Evolutionary conservation across 1,140 invertebrate genomes (phyloP).

Genomic region (Meloidogyne exigua): DNA sequence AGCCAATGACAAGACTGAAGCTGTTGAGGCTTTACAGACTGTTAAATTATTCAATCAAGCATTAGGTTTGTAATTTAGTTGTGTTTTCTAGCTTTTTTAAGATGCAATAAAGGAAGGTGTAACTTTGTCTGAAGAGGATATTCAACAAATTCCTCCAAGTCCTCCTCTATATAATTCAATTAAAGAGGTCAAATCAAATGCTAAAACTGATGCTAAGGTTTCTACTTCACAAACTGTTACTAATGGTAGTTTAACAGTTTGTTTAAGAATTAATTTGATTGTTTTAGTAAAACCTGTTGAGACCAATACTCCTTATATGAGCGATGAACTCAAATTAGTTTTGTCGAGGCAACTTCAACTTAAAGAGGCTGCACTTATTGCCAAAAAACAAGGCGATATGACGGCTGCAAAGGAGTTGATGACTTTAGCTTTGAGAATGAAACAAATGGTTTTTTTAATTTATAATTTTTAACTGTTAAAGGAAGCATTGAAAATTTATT

Average conservation of each 20-base stretch:
- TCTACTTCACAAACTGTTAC: neutral
- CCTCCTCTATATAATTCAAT: conserved; percentile 27
- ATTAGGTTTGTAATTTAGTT: neutral
- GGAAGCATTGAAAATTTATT: neutral
- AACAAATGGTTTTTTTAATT: conserved; percentile 12
- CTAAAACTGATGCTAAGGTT: neutral
- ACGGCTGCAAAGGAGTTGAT: conserved; percentile 9
- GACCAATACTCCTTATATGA: conserved; percentile 6
- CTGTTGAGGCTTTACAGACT: conserved; percentile 20
- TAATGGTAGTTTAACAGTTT: neutral
- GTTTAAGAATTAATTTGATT: neutral
- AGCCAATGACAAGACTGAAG: conserved; percentile 6
- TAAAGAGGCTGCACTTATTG: conserved; percentile 25
- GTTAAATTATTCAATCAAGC: conserved; percentile 28
- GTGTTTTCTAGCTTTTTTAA: neutral
- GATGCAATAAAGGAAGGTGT: conserved; percentile 25
- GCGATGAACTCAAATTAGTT: conserved; percentile 25
- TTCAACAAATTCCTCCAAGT: conserved; percentile 29
- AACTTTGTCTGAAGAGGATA: conserved; percentile 23
- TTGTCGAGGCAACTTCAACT: conserved; percentile 27
- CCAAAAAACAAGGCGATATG: conserved; percentile 31
- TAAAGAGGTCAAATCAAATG: neutral
- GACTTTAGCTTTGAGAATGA: conserved; percentile 3
- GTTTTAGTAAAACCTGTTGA: neutral
- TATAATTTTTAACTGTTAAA: conserved; percentile 6